A percentile compares a stretch with the other conserved stretches of the same genome.
These are phyloP conservation scores for Oncorhynchus tshawytscha DNA, from an alignment of 2,113 vertebrate species.

Conservation along the genomic window DNA sequence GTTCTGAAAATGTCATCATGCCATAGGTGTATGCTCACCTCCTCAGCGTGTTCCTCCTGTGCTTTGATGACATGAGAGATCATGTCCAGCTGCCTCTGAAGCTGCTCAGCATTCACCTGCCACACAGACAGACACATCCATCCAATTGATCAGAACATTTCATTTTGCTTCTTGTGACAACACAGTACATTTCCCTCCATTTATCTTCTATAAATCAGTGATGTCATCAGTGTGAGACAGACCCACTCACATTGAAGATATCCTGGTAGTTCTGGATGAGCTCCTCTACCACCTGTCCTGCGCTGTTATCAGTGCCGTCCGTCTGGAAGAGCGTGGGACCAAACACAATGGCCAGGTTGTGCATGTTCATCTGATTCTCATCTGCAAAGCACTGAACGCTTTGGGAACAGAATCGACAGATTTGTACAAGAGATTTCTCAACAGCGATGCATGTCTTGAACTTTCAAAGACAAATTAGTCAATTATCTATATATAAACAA, in stretches of 20 bases:
- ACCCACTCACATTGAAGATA: conserved; percentile 72
- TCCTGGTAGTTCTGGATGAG: conserved; percentile 73
- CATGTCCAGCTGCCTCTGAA: conserved; percentile 76
- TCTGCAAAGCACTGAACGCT: conserved; percentile 79
- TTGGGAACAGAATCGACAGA: not conserved
- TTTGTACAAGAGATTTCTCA: not conserved
- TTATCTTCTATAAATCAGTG: no score
- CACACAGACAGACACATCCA: no score
- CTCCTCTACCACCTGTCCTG: conserved; percentile 78
- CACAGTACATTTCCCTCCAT: no score
- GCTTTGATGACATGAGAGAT: conserved; percentile 76
- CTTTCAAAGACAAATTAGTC: not conserved
- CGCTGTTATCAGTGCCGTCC: conserved; percentile 77
- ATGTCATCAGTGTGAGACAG: not conserved
- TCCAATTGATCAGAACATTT: no score
- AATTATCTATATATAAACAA: no score
- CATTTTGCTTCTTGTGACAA: no score
- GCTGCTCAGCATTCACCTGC: conserved; percentile 76
- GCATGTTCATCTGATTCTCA: conserved; percentile 80
- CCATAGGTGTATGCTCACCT: not conserved
- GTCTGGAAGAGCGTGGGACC: conserved; percentile 83
- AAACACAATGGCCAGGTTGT: conserved; percentile 84
- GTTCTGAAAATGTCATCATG: not conserved
- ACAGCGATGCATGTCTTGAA: no score
- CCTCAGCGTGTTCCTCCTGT: conserved; percentile 38